Base-by-base conservation (phyloP, 2,113 vertebrate species). In the Elephantulus edwardii region DNA sequence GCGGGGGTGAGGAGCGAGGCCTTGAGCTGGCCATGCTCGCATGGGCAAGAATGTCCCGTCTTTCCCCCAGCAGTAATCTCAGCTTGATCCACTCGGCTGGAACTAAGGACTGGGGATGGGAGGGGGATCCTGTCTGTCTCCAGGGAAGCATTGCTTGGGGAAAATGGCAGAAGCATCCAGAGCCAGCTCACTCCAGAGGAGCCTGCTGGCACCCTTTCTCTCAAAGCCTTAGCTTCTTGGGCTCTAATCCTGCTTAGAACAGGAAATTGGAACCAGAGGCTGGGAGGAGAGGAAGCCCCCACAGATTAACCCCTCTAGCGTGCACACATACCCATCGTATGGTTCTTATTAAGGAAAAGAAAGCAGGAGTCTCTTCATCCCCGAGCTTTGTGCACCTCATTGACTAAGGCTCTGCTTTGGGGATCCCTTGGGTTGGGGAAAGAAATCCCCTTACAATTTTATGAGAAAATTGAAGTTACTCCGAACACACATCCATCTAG, bases 181-280 rank as follows among this genome's bases (percentile, higher is more conserved):
- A 52, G 52, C 71, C 76, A 74, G 35, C 60, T 88, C 70, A 82
- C 83, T 79, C 71, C 86, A 93, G 3, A 77, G 33, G 75, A 33
- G 44, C 16, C 87, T 71, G 44, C 1, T 78, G 82, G 64, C 84
- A 87, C 75, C 79, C 84, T 81, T 78, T 56, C 64, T 56, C 68
- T 80, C 74, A 86, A 75, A 54, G 64, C 64, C 83, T 83, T 50
- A 20, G 85, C 82, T 78, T 93, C 91, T 82, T 74, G 46, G 56
- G 75, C 79, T 90, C 81, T 93, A 83, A 86, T 83, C 75, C 88
- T 94, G 66, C 88, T 88, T n/a, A 85, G 71, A 92, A 80, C 79
- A 94, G 88, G 92, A 92, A 92, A 93, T 81, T 90, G 87, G 80
- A 95, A 94, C 46, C 84, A 87, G 94, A 91, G 77, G 35, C 52